These are phyloP conservation scores for Cyphomyrus discorhynchus DNA, from an alignment of 2,113 vertebrate species.

Conservation along the genomic window DNA sequence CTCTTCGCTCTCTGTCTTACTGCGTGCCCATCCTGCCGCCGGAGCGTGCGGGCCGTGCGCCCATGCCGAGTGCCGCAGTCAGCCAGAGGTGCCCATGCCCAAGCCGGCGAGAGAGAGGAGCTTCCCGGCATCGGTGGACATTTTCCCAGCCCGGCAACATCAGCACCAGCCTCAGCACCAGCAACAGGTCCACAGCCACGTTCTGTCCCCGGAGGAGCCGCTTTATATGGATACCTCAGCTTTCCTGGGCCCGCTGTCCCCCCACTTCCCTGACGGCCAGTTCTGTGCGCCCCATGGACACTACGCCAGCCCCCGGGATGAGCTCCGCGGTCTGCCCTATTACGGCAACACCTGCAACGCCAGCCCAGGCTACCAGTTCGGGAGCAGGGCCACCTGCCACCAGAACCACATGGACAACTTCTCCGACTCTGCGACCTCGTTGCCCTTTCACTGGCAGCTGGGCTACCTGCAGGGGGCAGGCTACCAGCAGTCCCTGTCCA, in stretches of 20 bases:
- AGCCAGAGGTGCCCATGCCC: neutral
- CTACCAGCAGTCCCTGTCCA: slow-evolving; percentile 52
- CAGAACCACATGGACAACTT: slow-evolving; percentile 34
- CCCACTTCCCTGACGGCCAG: slow-evolving; percentile 29
- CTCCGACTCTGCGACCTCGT: slow-evolving; percentile 18
- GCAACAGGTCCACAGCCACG: neutral
- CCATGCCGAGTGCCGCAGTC: slow-evolving; percentile 66
- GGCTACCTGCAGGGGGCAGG: slow-evolving; percentile 47
- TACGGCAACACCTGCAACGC: slow-evolving; percentile 17
- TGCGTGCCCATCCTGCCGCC: slow-evolving; percentile 53
- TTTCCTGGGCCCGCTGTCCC: slow-evolving; percentile 26
- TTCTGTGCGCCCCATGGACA: slow-evolving; percentile 28
- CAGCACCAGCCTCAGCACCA: neutral
- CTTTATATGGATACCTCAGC: neutral
- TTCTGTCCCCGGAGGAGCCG: slow-evolving; percentile 24
- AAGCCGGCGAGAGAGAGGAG: rapidly evolving
- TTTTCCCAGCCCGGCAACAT: slow-evolving; percentile 15
- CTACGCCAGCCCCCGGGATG: slow-evolving; percentile 30
- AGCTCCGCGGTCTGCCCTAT: neutral
- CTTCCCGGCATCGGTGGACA: slow-evolving; percentile 22
- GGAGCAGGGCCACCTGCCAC: slow-evolving; percentile 33
- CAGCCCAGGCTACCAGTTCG: slow-evolving; percentile 28
- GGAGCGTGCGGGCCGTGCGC: slow-evolving; percentile 48
- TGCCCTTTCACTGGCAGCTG: slow-evolving; percentile 48
- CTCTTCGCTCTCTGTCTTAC: slow-evolving; percentile 73